Evolutionary conservation across 2,797 vertebrate genomes (phyloP), one percentile per base, ranked within the genome.

Genomic region (Merluccius polli): DNA sequence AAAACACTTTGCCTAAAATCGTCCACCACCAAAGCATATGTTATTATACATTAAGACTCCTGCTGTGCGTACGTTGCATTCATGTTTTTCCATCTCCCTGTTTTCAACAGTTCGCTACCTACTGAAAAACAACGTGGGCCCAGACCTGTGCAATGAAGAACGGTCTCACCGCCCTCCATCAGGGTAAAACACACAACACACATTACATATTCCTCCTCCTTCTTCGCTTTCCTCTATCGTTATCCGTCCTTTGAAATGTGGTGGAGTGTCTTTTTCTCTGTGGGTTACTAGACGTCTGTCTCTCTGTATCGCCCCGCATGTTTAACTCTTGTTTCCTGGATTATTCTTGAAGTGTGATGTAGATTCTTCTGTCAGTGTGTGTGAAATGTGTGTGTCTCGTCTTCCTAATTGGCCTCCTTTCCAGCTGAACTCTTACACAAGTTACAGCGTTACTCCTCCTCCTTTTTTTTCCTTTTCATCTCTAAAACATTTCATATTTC

Each of bases 61-160:
- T 18, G 41, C 41, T 65, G 77, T 16, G 75, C 74, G 21, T 77
- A n/a, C 75, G 78, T 74, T 21, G 32, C 31, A 21, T 35, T 63
- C 11, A 72, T 1, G 74, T 32, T 44, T 33, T 1, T 86, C 73
- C 33, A 11, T 76, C 30, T 27, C 0, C 83, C 21, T 79, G 12
- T 71, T 78, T n/a, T 72, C 81, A 29, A 70, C 92, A 98, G 97
- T 99, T 24, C 95, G 96, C 76, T 96, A 96, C 89, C 88, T 99
- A 89, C 93, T 99, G 91, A 97, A 95, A 93, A 97, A 95, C 79
- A 97, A 95, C 73, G 93, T 98, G 87, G 96, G 95, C 90, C 97
- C 98, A 0, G 96, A 99, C 88, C 93, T 99, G 81, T 97, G 96
- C 90, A 99, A 99, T 0, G 98, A 99, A 89, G 98, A n/a, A 99